A percentile compares a stretch with the other conserved stretches of the same genome.
phyloP scores from a whole-genome alignment of 92 coral and sea anemone species.

The Palythoa grandiflora region DNA sequence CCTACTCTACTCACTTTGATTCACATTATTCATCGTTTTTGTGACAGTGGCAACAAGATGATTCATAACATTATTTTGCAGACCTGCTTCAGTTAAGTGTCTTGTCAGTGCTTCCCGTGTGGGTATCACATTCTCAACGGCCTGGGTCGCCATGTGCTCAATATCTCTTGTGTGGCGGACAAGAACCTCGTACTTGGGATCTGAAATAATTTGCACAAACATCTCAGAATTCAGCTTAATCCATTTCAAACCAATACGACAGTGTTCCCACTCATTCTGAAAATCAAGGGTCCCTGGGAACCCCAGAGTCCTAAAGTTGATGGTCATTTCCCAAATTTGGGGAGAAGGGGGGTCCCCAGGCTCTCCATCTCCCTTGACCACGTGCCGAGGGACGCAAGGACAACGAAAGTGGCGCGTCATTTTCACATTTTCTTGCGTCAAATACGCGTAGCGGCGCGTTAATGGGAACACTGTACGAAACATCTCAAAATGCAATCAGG shows the following conservation, averaged over 20 bases:
- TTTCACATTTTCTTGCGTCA: no score
- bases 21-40: slow-evolving; percentile 34
- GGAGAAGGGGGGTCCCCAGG: no score
- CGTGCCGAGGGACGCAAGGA: no score
- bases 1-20: slow-evolving; percentile 43
- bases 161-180: slow-evolving; percentile 22
- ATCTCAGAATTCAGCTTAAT: background rate
- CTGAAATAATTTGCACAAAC: background rate
- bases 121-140: slow-evolving; percentile 12
- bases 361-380: no score
- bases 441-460: no score
- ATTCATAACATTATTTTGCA: slow-evolving; percentile 39
- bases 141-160: slow-evolving; percentile 26
- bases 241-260: background rate
- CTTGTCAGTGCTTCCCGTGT: slow-evolving; percentile 30
- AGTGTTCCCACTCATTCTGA: no score
- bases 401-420: no score
- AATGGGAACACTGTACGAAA: background rate
- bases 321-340: no score
- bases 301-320: no score
- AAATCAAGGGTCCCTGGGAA: no score
- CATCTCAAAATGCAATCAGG: background rate
- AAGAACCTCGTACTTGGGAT: slow-evolving; percentile 16
- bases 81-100: slow-evolving; percentile 40
- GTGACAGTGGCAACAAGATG: slow-evolving; percentile 43